Conservation (phyloP, 2,113 vertebrate species). For the Microtus ochrogaster region DNA sequence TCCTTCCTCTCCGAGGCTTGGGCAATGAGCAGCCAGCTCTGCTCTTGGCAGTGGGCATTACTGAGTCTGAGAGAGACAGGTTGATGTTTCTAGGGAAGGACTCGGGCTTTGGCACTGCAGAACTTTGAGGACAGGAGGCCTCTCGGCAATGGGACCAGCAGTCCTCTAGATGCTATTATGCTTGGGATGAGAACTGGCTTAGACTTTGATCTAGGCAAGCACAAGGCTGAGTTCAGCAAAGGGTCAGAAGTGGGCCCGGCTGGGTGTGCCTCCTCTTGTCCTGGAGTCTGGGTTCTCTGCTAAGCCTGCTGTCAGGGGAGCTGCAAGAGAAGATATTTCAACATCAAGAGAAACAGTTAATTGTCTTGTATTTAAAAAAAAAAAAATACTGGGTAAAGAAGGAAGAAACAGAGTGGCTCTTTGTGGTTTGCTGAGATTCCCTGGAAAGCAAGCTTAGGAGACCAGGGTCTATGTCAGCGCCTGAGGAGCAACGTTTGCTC, state of each 20-base stretch:
- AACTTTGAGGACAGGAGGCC: not conserved
- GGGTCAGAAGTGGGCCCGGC: not conserved
- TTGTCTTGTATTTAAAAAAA: conserved; percentile 45
- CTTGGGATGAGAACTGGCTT: not conserved
- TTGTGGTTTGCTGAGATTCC: conserved; percentile 57
- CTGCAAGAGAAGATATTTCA: not conserved
- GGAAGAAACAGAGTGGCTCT: not conserved
- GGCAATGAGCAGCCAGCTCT: not conserved
- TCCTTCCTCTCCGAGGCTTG: not conserved
- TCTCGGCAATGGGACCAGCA: not conserved
- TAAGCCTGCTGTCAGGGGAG: not conserved
- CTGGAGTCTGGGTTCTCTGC: not conserved
- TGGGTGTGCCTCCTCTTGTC: not conserved
- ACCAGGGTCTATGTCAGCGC: not conserved
- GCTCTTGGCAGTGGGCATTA: not conserved
- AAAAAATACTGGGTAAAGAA: conserved; percentile 19
- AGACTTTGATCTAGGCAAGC: not conserved
- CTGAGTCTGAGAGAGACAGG: not conserved
- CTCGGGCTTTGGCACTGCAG: not conserved
- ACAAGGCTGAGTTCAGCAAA: not conserved
- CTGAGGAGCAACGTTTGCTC: not conserved
- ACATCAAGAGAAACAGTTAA: conserved; percentile 44
- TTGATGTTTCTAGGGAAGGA: not conserved
- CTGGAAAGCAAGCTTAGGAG: conserved; percentile 48
- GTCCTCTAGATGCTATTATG: not conserved